These are phyloP conservation scores for Corbicula japonica DNA, from an alignment of 2,888 invertebrate species.

Conservation along the genomic window DNA sequence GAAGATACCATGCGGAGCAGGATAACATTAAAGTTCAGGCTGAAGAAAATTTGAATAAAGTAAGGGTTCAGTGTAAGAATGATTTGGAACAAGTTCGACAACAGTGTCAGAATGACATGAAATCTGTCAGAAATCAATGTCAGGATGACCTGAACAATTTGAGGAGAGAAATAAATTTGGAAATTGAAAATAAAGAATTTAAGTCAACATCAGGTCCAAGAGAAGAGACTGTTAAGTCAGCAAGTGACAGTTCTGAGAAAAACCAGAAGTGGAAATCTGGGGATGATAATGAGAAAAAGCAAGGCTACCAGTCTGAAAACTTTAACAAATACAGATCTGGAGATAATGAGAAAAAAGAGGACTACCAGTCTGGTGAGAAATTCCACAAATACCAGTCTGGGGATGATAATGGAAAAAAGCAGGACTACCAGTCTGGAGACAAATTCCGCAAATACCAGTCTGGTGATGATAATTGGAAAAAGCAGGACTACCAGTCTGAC, in stretches of 20 bases:
- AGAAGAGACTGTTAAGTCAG: not conserved
- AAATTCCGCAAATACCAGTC: no score
- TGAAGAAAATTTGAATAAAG: no score
- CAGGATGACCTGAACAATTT: constrained; percentile 1
- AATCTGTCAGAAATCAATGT: not conserved
- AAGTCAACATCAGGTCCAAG: not conserved
- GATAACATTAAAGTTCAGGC: no score
- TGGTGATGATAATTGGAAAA: not conserved
- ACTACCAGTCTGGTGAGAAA: no score
- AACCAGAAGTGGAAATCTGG: not conserved
- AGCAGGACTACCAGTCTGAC: not conserved
- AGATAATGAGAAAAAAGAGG: no score
- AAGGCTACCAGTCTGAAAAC: not conserved
- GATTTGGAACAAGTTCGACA: constrained; percentile 8
- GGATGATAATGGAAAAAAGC: no score
- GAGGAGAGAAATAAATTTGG: not conserved
- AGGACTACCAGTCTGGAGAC: no score
- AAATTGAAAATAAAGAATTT: not conserved
- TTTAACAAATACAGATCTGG: not conserved
- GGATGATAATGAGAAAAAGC: no score
- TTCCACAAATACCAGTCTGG: not conserved
- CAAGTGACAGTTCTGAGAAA: not conserved
- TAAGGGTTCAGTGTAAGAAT: not conserved
- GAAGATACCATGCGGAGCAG: no score
- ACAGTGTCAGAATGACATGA: not conserved